Evolutionary conservation across 2,888 invertebrate genomes (phyloP).

Genomic region (Oscheius sp.): DNA sequence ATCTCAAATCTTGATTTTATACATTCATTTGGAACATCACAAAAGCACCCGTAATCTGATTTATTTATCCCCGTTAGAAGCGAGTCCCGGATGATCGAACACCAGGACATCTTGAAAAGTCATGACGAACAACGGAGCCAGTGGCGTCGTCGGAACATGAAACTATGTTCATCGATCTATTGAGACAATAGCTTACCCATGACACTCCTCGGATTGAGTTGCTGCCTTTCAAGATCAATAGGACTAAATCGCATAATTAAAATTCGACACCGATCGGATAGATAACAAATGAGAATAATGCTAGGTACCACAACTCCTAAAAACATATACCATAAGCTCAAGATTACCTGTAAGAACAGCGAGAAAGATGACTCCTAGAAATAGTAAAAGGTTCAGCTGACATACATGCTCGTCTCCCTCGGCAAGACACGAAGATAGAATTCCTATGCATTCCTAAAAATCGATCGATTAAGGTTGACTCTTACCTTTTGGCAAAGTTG

Average conservation of each 20-base stretch:
- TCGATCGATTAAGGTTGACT: neutral
- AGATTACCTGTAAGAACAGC: slow-evolving; percentile 14
- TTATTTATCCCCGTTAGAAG: slow-evolving; percentile 5
- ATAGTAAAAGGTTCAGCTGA: slow-evolving; percentile 10
- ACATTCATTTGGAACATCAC: slow-evolving; percentile 2
- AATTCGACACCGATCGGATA: slow-evolving; percentile 7
- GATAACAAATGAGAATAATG: slow-evolving; percentile 1
- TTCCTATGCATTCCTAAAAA: slow-evolving; percentile 18
- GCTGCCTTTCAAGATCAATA: slow-evolving; percentile 15
- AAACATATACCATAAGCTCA: neutral
- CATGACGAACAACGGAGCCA: slow-evolving; percentile 8
- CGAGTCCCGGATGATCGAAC: neutral
- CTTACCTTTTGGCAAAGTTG: slow-evolving; percentile 18
- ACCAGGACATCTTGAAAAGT: slow-evolving; percentile 1
- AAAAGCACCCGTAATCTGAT: slow-evolving; percentile 14
- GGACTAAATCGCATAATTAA: neutral
- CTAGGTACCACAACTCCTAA: slow-evolving; percentile 10
- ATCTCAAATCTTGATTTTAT: too few relatives aligned
- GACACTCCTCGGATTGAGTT: slow-evolving; percentile 15
- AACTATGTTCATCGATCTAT: neutral
- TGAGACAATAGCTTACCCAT: neutral
- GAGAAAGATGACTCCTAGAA: slow-evolving; percentile 8
- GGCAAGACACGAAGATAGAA: slow-evolving; percentile 7
- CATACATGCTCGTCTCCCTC: slow-evolving; percentile 3
- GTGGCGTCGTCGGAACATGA: slow-evolving; percentile 24